A percentile compares a stretch with the other conserved stretches of the same genome.
These are phyloP conservation scores for Amorpha juglandis DNA, from an alignment of 2,888 invertebrate genomes.

Conservation along the genomic window DNA sequence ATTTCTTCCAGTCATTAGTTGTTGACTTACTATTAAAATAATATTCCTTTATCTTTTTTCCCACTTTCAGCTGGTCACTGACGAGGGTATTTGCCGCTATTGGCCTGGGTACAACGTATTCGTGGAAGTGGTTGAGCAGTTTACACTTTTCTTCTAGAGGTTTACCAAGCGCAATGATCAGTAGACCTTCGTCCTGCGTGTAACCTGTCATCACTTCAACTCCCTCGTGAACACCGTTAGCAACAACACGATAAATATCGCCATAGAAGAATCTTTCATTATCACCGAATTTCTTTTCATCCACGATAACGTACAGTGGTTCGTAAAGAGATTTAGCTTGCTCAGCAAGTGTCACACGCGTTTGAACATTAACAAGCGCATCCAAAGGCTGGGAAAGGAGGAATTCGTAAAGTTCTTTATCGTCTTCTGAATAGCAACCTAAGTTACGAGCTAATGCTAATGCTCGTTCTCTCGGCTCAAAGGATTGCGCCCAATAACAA, in stretches of 20 bases:
- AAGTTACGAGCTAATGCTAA: slow-evolving; percentile 52
- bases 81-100: slow-evolving; percentile 48
- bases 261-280: slow-evolving; percentile 60
- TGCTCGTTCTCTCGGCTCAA: slow-evolving; percentile 77
- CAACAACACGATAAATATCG: slow-evolving; percentile 57
- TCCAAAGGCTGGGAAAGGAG: slow-evolving; percentile 55
- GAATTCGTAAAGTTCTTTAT: slow-evolving; percentile 57
- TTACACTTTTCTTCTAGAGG: slow-evolving; percentile 40
- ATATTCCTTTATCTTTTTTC: slow-evolving; percentile 49
- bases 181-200: slow-evolving; percentile 87
- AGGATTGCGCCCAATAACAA: slow-evolving; percentile 77
- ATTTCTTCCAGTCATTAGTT: slow-evolving; percentile 41
- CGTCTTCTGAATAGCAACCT: slow-evolving; percentile 57
- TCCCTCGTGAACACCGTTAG: slow-evolving; percentile 69
- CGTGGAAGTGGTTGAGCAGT: slow-evolving; percentile 49
- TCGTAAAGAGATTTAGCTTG: slow-evolving; percentile 42
- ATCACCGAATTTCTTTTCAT: slow-evolving; percentile 57
- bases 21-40: slow-evolving; percentile 51
- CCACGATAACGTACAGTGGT: slow-evolving; percentile 46
- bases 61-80: slow-evolving; percentile 52
- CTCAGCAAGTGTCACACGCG: slow-evolving; percentile 43
- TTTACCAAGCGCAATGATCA: slow-evolving; percentile 13
- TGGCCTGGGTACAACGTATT: slow-evolving; percentile 54
- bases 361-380: slow-evolving; percentile 41
- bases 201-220: slow-evolving; percentile 89